phyloP scores from a whole-genome alignment of 1,140 invertebrate species.

The Zeugodacus cucurbitae region DNA sequence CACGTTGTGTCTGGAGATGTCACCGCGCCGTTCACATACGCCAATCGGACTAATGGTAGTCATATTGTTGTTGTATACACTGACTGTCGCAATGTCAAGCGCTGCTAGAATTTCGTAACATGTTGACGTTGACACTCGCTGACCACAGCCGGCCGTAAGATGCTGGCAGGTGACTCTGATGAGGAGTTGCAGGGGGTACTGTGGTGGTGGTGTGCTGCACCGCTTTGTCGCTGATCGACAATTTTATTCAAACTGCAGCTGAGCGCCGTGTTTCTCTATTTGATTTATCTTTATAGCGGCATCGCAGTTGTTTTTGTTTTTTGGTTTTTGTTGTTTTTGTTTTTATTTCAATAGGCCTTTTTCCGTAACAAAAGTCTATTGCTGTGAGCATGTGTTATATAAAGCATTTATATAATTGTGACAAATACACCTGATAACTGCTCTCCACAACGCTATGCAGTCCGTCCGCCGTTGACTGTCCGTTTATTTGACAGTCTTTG shows the following conservation, averaged over 20 bases:
- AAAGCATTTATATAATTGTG: neutral
- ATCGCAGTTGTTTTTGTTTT: neutral
- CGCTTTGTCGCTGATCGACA: neutral
- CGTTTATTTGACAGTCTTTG: neutral
- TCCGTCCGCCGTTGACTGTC: neutral
- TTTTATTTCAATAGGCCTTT: neutral
- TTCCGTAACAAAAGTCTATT: neutral
- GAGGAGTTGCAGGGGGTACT: no score
- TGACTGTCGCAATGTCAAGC: constrained; percentile 21
- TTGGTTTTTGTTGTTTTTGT: neutral
- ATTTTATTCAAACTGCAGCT: neutral
- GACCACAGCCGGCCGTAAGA: neutral
- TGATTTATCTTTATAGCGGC: constrained; percentile 7
- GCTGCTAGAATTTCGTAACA: constrained; percentile 21
- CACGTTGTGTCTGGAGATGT: neutral
- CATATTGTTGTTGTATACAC: neutral
- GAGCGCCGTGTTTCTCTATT: neutral
- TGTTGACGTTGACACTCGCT: constrained; percentile 20
- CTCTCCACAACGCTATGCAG: neutral
- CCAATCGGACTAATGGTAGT: neutral
- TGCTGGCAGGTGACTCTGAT: neutral
- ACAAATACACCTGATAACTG: neutral
- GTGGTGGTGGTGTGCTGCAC: no score
- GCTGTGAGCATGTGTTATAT: neutral
- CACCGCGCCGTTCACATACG: neutral